A percentile compares a stretch with the other conserved stretches of the same genome.
Conservation (phyloP, 2,113 vertebrate species). For the Sardina pilchardus region DNA sequence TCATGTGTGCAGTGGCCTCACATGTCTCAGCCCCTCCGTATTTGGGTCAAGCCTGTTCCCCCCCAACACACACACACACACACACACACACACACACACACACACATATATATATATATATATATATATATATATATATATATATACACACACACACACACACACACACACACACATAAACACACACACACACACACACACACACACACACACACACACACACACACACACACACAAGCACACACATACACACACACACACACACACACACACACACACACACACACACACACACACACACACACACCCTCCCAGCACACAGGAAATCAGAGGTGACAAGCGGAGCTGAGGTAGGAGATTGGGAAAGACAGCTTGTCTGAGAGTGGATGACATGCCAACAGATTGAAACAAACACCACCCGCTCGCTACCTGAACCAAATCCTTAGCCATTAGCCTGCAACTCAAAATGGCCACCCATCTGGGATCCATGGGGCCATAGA, state of each 20-base stretch:
- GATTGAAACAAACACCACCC: constrained; percentile 52
- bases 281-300: neutral
- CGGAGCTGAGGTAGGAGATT: constrained; percentile 49
- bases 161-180: neutral
- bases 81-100: constrained; percentile 1
- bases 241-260: neutral
- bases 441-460: constrained; percentile 25
- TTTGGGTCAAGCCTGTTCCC: constrained; percentile 50
- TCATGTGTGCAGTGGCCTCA: neutral
- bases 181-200: neutral
- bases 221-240: neutral
- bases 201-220: neutral
- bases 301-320: neutral
- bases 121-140: too few species aligned
- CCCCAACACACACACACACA: constrained; percentile 28
- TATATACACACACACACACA: neutral
- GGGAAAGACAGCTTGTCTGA: constrained; percentile 54
- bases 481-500: neutral
- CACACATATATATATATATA: too few species aligned
- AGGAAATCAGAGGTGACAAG: constrained; percentile 53
- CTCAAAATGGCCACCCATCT: neutral
- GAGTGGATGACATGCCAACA: constrained; percentile 48
- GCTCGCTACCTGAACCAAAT: constrained; percentile 39
- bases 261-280: neutral
- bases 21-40: constrained; percentile 43